phyloP scores from a whole-genome alignment of 1,140 invertebrate genomes.

The Babylonia areolata region DNA sequence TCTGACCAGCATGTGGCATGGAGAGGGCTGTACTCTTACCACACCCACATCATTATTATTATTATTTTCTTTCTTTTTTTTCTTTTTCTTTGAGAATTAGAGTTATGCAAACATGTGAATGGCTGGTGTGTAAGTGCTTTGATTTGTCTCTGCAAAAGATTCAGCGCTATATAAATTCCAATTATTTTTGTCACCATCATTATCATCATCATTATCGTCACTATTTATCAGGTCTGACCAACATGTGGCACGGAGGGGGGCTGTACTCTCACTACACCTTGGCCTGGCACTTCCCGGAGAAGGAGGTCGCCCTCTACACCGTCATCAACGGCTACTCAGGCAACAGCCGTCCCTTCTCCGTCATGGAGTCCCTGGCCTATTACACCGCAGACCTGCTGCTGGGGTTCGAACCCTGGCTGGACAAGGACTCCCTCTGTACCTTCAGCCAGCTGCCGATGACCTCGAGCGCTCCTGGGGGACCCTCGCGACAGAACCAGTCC shows the following conservation, averaged over 20 bases:
- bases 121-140: too few species aligned
- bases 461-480: too few species aligned
- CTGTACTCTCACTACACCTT: slow-evolving; percentile 27
- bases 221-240: slow-evolving; percentile 6
- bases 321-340: slow-evolving; percentile 31
- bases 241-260: slow-evolving; percentile 25
- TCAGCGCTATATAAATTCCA: too few species aligned
- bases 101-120: too few species aligned
- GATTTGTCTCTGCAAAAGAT: too few species aligned
- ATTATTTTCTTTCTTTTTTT: too few species aligned
- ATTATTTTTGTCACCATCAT: too few species aligned
- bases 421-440: slow-evolving; percentile 2
- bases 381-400: slow-evolving; percentile 23
- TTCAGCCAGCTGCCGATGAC: background rate
- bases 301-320: slow-evolving; percentile 16
- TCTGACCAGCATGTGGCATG: background rate
- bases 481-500: background rate
- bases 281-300: slow-evolving; percentile 24
- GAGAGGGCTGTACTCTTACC: background rate
- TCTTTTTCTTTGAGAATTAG: too few species aligned
- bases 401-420: slow-evolving; percentile 25
- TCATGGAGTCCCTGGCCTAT: slow-evolving; percentile 15
- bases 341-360: slow-evolving; percentile 17
- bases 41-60: too few species aligned
- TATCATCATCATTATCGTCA: too few species aligned